A percentile compares a stretch with the other conserved stretches of the same genome.
Evolutionary conservation across 2,888 invertebrate species (phyloP).

Genomic region (Lasioglossum lativentre): DNA sequence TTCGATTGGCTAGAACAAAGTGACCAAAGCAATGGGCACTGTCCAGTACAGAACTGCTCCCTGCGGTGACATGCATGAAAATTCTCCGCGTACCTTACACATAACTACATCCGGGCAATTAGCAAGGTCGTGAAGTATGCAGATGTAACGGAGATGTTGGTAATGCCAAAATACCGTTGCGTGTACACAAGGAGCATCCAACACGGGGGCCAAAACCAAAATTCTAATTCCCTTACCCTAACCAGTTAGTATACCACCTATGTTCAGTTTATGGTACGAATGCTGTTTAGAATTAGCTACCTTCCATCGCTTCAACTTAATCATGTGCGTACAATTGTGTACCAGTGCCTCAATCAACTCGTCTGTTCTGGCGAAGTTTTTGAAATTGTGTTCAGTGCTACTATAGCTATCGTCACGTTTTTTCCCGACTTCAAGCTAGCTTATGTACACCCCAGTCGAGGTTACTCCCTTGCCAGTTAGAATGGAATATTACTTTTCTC

Average conservation of each 20-base stretch:
- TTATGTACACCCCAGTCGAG: too few relatives aligned
- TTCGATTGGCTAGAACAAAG: conserved; percentile 9
- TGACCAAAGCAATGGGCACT: neutral
- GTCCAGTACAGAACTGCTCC: conserved; percentile 1
- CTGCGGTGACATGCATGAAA: neutral
- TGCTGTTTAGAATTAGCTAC: too few relatives aligned
- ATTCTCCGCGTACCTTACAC: neutral
- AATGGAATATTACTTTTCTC: too few relatives aligned
- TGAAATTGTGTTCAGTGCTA: too few relatives aligned
- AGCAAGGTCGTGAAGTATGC: neutral
- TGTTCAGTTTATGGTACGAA: too few relatives aligned
- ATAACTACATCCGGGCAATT: neutral
- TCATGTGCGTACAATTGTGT: too few relatives aligned
- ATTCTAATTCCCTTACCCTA: neutral
- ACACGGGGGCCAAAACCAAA: neutral
- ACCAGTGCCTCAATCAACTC: too few relatives aligned
- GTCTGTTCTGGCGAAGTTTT: too few relatives aligned
- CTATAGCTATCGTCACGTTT: too few relatives aligned
- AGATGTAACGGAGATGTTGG: neutral
- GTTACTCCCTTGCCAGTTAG: too few relatives aligned
- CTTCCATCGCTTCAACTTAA: too few relatives aligned
- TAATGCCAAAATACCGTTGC: neutral
- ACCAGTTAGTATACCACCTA: neutral
- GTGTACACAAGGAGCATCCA: neutral
- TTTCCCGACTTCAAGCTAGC: too few relatives aligned